Conservation (phyloP, 2,113 vertebrate genomes). For the Passer domesticus region DNA sequence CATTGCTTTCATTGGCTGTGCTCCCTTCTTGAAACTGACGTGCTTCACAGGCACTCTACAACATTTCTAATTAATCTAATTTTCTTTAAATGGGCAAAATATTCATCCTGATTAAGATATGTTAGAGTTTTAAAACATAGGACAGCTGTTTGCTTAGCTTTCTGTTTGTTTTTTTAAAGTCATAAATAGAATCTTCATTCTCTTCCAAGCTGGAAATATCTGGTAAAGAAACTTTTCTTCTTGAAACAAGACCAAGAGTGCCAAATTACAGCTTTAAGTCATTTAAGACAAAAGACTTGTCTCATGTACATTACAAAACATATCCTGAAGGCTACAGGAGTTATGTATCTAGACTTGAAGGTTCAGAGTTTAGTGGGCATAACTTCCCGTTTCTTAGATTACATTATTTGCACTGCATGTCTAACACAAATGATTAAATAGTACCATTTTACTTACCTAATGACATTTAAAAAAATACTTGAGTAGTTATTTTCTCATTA, state of each 20-base stretch:
- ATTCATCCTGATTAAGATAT: not conserved
- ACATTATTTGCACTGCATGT: not conserved
- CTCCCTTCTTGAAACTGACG: not conserved
- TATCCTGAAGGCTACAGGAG: not conserved
- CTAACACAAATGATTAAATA: not conserved
- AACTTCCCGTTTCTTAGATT: not conserved
- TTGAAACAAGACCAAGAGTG: not conserved
- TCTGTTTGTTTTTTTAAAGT: not conserved
- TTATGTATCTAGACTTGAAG: not conserved
- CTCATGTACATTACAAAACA: not conserved
- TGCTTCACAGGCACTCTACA: not conserved
- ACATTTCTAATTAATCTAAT: conserved; percentile 1
- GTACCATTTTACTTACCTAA: not conserved
- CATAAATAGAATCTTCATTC: not conserved
- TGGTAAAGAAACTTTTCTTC: conserved; percentile 18
- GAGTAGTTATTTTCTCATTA: not conserved
- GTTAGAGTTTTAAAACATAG: not conserved
- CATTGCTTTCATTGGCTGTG: conserved; percentile 52
- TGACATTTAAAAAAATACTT: not conserved
- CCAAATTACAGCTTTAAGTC: not conserved
- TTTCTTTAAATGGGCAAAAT: conserved; percentile 44
- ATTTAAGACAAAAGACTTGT: not conserved
- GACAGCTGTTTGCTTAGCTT: not conserved
- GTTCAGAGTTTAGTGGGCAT: not conserved
- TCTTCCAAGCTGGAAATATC: not conserved